Percentiles rank a stretch among this genome's conserved stretches.
These are phyloP conservation scores for Rhinoptilus africanus DNA, from an alignment of 2,113 vertebrate genomes.

Conservation along the genomic window DNA sequence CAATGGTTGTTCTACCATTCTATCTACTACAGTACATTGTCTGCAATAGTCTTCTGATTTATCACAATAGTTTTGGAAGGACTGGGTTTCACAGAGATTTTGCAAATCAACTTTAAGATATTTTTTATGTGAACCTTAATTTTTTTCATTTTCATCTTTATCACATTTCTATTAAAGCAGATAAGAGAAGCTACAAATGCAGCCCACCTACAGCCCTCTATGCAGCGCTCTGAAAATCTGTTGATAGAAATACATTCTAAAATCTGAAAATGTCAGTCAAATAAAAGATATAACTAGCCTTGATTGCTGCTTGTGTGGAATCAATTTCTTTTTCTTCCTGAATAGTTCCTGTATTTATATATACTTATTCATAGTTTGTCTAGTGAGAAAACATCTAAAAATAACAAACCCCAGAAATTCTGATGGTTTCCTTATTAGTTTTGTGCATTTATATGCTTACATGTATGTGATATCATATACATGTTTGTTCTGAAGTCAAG, in stretches of 20 bases:
- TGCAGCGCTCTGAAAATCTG: neutral
- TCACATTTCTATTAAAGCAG: neutral
- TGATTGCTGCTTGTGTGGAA: neutral
- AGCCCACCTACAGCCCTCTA: neutral
- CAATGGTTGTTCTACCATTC: neutral
- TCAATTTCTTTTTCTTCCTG: neutral
- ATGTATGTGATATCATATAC: too few species aligned
- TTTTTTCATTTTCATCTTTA: neutral
- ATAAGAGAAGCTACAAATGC: neutral
- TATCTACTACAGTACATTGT: neutral
- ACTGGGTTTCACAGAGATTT: neutral
- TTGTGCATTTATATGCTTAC: neutral
- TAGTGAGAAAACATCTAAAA: neutral
- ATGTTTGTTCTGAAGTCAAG: neutral
- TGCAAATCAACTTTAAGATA: neutral
- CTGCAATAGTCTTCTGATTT: neutral
- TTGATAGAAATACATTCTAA: neutral
- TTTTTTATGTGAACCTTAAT: neutral
- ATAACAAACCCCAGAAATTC: neutral
- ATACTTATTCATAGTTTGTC: neutral
- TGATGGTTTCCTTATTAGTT: neutral
- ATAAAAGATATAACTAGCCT: neutral
- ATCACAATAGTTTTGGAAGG: neutral
- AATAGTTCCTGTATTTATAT: neutral
- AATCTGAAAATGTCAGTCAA: neutral